These are phyloP conservation scores for Drosophila bifasciata DNA, from an alignment of 1,140 invertebrate genomes.

Conservation along the genomic window DNA sequence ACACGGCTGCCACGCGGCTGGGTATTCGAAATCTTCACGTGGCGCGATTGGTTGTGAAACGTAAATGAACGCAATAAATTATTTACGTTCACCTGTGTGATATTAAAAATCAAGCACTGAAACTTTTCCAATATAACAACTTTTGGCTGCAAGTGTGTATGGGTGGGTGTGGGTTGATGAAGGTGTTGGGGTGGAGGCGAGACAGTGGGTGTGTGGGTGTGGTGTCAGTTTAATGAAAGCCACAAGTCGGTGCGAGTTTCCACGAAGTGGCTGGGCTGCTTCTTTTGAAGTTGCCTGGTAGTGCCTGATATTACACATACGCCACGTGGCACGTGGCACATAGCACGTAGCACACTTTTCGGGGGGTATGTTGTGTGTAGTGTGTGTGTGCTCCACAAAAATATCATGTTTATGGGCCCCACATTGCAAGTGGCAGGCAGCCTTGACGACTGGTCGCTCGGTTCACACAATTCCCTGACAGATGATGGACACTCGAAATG, in stretches of 20 bases:
- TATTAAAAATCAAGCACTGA: slow-evolving; percentile 82
- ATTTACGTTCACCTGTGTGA: slow-evolving; percentile 83
- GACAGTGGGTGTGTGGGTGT: slow-evolving; percentile 15
- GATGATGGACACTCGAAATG: slow-evolving; percentile 24
- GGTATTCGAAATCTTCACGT: slow-evolving; percentile 63
- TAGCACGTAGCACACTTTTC: too few relatives aligned
- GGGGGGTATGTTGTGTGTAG: slow-evolving; percentile 11
- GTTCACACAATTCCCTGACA: slow-evolving; percentile 9
- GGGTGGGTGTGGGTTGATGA: slow-evolving; percentile 17
- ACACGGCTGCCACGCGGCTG: slow-evolving; percentile 6
- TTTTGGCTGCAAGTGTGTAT: slow-evolving; percentile 65
- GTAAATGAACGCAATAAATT: slow-evolving; percentile 84
- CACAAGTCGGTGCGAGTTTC: slow-evolving; percentile 50
- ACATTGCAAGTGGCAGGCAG: slow-evolving; percentile 12
- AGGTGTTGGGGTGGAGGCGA: slow-evolving; percentile 21
- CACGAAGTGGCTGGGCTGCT: slow-evolving; percentile 27
- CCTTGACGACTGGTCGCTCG: neutral
- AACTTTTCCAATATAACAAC: slow-evolving; percentile 83
- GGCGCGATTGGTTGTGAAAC: slow-evolving; percentile 82
- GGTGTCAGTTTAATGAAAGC: slow-evolving; percentile 73
- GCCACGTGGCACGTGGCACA: slow-evolving; percentile 53
- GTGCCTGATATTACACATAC: slow-evolving; percentile 51
- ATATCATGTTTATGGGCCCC: slow-evolving; percentile 4
- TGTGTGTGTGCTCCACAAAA: slow-evolving; percentile 8
- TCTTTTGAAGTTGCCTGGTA: slow-evolving; percentile 70